A percentile compares a stretch with the other conserved stretches of the same genome.
phyloP scores from a whole-genome alignment of 2,113 vertebrate species.

The Nothoprocta pentlandii region DNA sequence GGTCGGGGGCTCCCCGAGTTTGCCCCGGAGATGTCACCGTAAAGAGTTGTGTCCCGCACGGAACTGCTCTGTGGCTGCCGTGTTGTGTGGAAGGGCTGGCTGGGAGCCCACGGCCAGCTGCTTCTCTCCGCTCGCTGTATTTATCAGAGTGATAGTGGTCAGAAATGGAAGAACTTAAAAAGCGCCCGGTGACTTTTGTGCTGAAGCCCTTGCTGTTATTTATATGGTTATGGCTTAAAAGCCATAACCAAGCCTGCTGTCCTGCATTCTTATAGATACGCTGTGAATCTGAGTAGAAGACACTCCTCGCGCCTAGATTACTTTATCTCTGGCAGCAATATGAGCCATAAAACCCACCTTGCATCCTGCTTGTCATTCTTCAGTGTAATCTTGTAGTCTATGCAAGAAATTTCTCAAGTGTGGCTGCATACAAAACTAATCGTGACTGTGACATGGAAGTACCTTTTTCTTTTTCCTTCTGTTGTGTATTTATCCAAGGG shows the following conservation, averaged over 20 bases:
- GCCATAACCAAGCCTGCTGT: background rate
- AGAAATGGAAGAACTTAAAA: background rate
- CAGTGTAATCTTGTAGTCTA: background rate
- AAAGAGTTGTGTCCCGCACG: background rate
- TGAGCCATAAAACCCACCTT: background rate
- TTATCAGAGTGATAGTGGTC: background rate
- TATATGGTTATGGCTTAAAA: background rate
- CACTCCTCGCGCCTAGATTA: background rate
- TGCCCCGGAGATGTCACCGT: background rate
- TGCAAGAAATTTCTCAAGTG: background rate
- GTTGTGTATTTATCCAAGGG: background rate
- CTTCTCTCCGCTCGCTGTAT: background rate
- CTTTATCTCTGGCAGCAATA: background rate
- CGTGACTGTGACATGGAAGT: background rate
- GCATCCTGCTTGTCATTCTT: background rate
- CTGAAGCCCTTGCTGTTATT: background rate
- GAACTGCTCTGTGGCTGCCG: background rate
- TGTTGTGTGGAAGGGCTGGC: background rate
- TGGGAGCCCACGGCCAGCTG: fast-evolving
- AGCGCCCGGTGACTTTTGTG: background rate
- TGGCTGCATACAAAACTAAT: background rate
- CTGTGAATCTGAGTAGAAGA: background rate
- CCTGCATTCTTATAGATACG: background rate
- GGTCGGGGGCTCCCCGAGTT: background rate
- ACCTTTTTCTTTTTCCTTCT: background rate